A percentile compares a stretch with the other conserved stretches of the same genome.
Evolutionary conservation across 1,140 invertebrate genomes (phyloP).

Genomic region (Eumaeus atala): DNA sequence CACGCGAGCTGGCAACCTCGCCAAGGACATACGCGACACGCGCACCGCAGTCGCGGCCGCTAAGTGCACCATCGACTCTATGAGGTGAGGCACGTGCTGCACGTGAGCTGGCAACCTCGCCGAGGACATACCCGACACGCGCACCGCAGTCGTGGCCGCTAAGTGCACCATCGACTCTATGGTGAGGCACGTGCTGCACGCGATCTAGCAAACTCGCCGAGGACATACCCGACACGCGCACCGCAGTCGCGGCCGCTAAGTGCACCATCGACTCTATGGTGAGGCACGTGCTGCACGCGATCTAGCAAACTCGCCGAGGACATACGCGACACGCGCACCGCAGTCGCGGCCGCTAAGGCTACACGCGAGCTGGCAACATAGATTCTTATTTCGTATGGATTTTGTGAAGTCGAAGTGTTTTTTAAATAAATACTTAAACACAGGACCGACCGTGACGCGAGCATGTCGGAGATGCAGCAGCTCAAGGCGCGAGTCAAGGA

Average conservation of each 20-base stretch:
- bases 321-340: slow-evolving; percentile 76
- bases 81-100: slow-evolving; percentile 77
- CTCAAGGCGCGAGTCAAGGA: slow-evolving; percentile 90
- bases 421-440: not conserved
- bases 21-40: slow-evolving; percentile 52
- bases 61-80: slow-evolving; percentile 96
- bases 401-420: not conserved
- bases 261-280: slow-evolving; percentile 96
- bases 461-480: slow-evolving; percentile 91
- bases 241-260: slow-evolving; percentile 93
- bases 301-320: slow-evolving; percentile 21
- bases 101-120: slow-evolving; percentile 2
- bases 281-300: slow-evolving; percentile 5
- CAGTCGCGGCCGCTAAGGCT: slow-evolving; percentile 92
- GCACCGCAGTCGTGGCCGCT: slow-evolving; percentile 90
- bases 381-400: not conserved
- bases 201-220: slow-evolving; percentile 14
- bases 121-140: slow-evolving; percentile 49
- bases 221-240: slow-evolving; percentile 69
- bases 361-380: slow-evolving; percentile 58
- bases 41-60: slow-evolving; percentile 90
- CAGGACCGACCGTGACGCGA: slow-evolving; percentile 87
- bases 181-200: slow-evolving; percentile 55
- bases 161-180: slow-evolving; percentile 98
- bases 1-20: slow-evolving; percentile 33